These are phyloP conservation scores for Drosophila chauvacae DNA, from an alignment of 1,140 invertebrate species.

Conservation along the genomic window DNA sequence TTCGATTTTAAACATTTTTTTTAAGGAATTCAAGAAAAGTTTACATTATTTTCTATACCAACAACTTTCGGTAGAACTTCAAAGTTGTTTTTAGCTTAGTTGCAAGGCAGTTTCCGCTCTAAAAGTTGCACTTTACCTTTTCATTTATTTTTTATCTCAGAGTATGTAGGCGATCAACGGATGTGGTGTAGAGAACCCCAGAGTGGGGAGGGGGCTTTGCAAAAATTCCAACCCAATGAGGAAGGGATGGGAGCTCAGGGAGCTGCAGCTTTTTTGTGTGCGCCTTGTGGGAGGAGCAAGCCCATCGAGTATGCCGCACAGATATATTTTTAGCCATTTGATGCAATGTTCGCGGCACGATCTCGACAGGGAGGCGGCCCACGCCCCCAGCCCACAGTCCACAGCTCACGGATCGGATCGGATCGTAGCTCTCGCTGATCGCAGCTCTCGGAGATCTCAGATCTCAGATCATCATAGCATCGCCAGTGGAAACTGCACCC, in stretches of 20 bases:
- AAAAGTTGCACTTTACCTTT: neutral
- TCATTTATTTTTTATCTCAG: neutral
- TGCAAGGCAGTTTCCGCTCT: neutral
- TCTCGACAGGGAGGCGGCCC: constrained; percentile 50
- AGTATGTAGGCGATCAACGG: constrained; percentile 17
- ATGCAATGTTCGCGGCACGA: constrained; percentile 71
- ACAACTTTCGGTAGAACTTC: neutral
- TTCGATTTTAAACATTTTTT: too few species aligned
- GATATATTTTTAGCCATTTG: constrained; percentile 69
- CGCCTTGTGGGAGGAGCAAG: constrained; percentile 46
- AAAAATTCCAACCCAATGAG: constrained; percentile 12
- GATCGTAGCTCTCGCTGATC: constrained; percentile 10
- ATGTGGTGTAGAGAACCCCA: neutral
- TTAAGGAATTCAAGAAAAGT: neutral
- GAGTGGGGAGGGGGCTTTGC: neutral
- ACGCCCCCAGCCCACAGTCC: constrained; percentile 41
- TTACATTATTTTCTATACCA: neutral
- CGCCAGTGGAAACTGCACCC: constrained; percentile 54
- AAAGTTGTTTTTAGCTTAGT: neutral
- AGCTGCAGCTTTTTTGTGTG: constrained; percentile 12
- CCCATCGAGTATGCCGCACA: constrained; percentile 33
- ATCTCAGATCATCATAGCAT: constrained; percentile 35
- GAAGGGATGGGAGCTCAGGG: constrained; percentile 24
- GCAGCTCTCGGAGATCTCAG: constrained; percentile 15
- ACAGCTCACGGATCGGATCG: constrained; percentile 15